A percentile compares a stretch with the other conserved stretches of the same genome.
Conservation (phyloP, 2,888 invertebrate species). For the Invenusta paracnida region DNA sequence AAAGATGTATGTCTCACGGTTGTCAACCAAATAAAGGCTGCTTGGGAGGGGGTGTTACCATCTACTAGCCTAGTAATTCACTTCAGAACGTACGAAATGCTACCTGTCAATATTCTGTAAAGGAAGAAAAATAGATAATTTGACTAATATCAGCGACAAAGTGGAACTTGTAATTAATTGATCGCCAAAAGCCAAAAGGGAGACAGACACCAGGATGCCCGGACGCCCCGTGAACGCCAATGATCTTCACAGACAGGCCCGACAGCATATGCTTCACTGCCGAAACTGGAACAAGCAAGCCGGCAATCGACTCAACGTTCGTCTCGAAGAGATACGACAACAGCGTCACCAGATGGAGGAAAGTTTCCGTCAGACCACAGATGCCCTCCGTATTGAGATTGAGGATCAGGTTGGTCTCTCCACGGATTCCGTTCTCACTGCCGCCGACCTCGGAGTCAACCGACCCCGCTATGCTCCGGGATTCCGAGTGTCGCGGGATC, state of each 20-base stretch:
- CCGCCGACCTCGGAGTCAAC: not conserved
- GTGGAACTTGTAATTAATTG: too few relatives aligned
- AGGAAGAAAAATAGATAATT: too few relatives aligned
- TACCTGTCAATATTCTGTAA: too few relatives aligned
- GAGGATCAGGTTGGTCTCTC: not conserved
- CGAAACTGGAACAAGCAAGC: not conserved
- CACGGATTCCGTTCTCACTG: not conserved
- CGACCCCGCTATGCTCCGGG: not conserved
- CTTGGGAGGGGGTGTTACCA: too few relatives aligned
- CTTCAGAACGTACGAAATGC: too few relatives aligned
- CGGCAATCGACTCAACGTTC: not conserved
- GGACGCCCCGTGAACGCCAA: not conserved
- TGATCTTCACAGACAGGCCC: not conserved
- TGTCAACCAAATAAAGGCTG: too few relatives aligned
- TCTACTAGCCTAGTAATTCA: too few relatives aligned
- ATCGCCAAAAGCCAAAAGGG: too few relatives aligned
- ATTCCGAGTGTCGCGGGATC: not conserved
- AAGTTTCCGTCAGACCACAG: not conserved
- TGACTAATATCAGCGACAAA: too few relatives aligned
- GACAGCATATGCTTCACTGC: not conserved
- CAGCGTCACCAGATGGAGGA: not conserved
- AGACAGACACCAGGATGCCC: too few relatives aligned
- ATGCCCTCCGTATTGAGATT: not conserved
- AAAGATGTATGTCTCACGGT: too few relatives aligned
- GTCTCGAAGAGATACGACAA: not conserved